Conservation (phyloP, 2,888 invertebrate species). For the Panopea generosa region DNA sequence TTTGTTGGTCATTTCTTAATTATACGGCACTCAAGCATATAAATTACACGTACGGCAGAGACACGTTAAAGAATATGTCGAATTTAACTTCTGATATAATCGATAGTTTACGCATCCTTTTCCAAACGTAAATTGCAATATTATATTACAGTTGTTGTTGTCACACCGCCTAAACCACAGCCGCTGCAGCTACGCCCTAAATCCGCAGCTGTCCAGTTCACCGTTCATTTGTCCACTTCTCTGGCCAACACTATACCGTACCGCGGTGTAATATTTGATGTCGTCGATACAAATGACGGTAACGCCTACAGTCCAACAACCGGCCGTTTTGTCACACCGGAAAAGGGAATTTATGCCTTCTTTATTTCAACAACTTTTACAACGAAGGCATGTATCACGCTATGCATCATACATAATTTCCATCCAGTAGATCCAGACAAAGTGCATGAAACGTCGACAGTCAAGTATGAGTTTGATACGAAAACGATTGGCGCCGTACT, state of each 20-base stretch:
- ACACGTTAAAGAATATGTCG: too few species aligned
- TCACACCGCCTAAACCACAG: too few species aligned
- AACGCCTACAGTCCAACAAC: conserved; percentile 20
- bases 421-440: conserved; percentile 19
- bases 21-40: too few species aligned
- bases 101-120: too few species aligned
- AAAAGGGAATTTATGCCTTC: conserved; percentile 23
- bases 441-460: conserved; percentile 2
- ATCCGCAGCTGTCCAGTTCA: conserved; percentile 1
- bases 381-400: not conserved
- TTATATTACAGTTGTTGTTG: too few species aligned
- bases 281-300: conserved; percentile 20
- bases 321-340: conserved; percentile 19
- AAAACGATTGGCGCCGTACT: conserved; percentile 20
- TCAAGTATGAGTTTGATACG: conserved; percentile 13
- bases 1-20: too few species aligned
- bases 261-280: conserved; percentile 23
- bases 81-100: too few species aligned
- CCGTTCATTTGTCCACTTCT: conserved; percentile 17
- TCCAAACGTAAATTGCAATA: too few species aligned
- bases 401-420: conserved; percentile 30
- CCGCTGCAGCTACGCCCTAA: not conserved
- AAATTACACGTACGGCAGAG: too few species aligned
- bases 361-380: conserved; percentile 21
- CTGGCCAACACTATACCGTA: conserved; percentile 7